These are phyloP conservation scores for Pachliopta kotzebuea DNA, from an alignment of 2,888 invertebrate genomes.

Conservation along the genomic window DNA sequence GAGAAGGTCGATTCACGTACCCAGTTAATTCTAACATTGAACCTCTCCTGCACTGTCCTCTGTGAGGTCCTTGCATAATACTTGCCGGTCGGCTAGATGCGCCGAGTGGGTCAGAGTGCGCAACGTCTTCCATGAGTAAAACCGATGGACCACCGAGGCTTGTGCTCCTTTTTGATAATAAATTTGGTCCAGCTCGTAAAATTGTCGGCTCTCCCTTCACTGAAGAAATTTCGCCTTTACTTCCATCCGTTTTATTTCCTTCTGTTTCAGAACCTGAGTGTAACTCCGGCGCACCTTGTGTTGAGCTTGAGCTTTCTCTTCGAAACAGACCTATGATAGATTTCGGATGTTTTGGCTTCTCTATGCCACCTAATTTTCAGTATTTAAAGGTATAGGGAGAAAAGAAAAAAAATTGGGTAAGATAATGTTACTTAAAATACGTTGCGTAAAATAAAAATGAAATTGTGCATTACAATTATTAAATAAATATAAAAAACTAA, in stretches of 20 bases:
- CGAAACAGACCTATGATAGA: slow-evolving; percentile 95
- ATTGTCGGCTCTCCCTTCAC: slow-evolving; percentile 37
- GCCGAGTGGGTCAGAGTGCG: slow-evolving; percentile 82
- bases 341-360: slow-evolving; percentile 91
- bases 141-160: slow-evolving; percentile 77
- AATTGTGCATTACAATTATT: background rate
- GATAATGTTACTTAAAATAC: slow-evolving; percentile 43
- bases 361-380: slow-evolving; percentile 86
- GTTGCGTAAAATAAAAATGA: slow-evolving; percentile 21
- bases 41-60: slow-evolving; percentile 86
- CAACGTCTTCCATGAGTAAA: slow-evolving; percentile 82
- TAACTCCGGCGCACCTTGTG: slow-evolving; percentile 78
- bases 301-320: slow-evolving; percentile 89
- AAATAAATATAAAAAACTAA: slow-evolving; percentile 18
- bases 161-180: slow-evolving; percentile 69
- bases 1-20: slow-evolving; percentile 61
- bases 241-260: slow-evolving; percentile 67
- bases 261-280: slow-evolving; percentile 81
- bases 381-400: slow-evolving; percentile 49
- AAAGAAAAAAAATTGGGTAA: slow-evolving; percentile 52
- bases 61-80: slow-evolving; percentile 80
- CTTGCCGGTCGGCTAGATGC: slow-evolving; percentile 82
- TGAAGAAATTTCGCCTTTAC: slow-evolving; percentile 53
- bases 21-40: slow-evolving; percentile 91
- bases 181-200: slow-evolving; percentile 61